Conservation (phyloP, 2,888 invertebrate genomes). For the Nomada goodeniana region DNA sequence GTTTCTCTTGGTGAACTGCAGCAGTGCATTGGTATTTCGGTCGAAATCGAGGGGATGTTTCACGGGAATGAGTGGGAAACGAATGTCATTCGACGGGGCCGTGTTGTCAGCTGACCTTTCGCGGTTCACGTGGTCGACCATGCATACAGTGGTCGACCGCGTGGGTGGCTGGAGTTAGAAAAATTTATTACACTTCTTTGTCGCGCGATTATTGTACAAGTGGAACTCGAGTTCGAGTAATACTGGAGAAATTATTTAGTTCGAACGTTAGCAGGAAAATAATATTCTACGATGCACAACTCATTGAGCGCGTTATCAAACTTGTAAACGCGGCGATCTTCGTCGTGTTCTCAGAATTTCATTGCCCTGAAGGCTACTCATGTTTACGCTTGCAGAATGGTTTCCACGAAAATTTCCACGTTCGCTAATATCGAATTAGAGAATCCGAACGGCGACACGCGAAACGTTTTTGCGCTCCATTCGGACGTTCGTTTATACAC, state of each 20-base stretch:
- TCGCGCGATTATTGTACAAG: too few species aligned
- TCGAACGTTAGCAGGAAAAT: too few species aligned
- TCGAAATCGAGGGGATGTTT: not conserved
- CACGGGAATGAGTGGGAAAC: not conserved
- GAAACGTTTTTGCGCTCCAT: not conserved
- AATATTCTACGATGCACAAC: too few species aligned
- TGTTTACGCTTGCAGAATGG: not conserved
- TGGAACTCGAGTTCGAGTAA: not conserved
- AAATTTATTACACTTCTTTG: not conserved
- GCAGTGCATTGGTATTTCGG: not conserved
- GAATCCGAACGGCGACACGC: not conserved
- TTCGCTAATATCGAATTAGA: not conserved
- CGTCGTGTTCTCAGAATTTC: not conserved
- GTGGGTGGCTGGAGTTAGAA: constrained; percentile 19
- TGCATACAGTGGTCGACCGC: constrained; percentile 50
- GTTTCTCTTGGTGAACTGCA: not conserved
- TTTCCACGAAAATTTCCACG: not conserved
- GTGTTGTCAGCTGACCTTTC: constrained; percentile 71
- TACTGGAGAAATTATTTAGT: too few species aligned
- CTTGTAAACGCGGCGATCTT: not conserved
- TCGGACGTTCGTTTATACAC: not conserved
- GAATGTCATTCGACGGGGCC: constrained; percentile 37
- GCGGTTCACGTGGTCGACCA: constrained; percentile 65
- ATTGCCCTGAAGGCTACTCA: not conserved
- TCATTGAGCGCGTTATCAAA: too few species aligned